Evolutionary conservation across 2,888 invertebrate genomes (phyloP), one percentile per base, ranked within the genome.

Genomic region (Diloba caeruleocephala): DNA sequence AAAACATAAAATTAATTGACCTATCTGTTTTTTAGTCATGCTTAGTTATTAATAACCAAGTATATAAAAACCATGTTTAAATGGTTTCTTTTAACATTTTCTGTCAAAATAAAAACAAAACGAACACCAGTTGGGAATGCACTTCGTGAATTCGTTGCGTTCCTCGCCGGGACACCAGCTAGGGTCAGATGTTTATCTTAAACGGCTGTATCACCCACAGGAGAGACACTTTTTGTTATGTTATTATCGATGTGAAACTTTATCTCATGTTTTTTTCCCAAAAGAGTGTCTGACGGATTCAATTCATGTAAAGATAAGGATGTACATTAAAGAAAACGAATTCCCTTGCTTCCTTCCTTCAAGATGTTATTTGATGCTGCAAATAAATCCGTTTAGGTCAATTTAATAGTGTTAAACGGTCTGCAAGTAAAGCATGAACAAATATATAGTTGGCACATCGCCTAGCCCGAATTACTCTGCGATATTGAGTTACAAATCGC

Each of bases 161-260:
- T 87, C 89, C 88, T 72, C 78, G 82, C 74, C 82, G 84, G 80
- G 84, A 81, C 87, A 76, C 84, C 80, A 70, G 82, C 81, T 78
- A 81, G 87, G 92, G 88, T 90, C 92, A 90, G 92, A 93, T 93
- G 85, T 67, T 88, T 92, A 93, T 93, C 93, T 90, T 90, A 91
- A 92, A 90, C 91, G 91, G 86, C 91, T 92, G 92, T 92, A 90
- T 92, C 92, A 92, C 90, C 88, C 88, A 82, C 86, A 73, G 84
- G 87, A 90, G 90, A 92, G 90, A 92, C 90, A n/a, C 90, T 92
- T 92, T 92, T 91, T 90, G 88, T 91, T 78, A 87, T 80, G 76
- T 85, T 89, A 88, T 88, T 87, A 89, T 88, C 84, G 83, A 89
- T 79, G 78, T 82, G 80, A 84, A 85, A 84, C 81, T 80, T 87